Evolutionary conservation across 1,140 invertebrate genomes (phyloP).

Genomic region (Lysiphlebus fabarum): DNA sequence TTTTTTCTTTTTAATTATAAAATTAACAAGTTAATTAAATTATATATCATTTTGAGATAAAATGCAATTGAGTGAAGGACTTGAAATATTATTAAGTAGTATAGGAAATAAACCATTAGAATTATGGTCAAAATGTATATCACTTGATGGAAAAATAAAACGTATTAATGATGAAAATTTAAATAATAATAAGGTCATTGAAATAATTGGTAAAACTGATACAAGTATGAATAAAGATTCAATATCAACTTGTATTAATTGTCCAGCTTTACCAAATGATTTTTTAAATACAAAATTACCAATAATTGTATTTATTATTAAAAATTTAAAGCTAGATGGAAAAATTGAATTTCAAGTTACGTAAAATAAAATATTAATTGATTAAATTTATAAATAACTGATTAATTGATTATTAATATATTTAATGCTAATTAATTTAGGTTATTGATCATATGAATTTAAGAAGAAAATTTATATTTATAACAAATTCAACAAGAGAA

Average conservation of each 20-base stretch:
- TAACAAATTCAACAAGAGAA: conserved; percentile 18
- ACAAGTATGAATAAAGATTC: conserved; percentile 23
- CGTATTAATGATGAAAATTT: conserved; percentile 29
- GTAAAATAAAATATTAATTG: no score
- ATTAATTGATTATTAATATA: no score
- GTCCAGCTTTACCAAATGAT: conserved; percentile 26
- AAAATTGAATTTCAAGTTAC: conserved; percentile 33
- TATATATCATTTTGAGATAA: background rate
- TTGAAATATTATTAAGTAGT: conserved; percentile 31
- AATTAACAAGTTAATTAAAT: background rate
- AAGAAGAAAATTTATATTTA: conserved; percentile 28
- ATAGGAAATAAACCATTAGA: conserved; percentile 30
- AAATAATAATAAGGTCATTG: conserved; percentile 31
- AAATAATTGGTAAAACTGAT: conserved; percentile 26
- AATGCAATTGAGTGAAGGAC: conserved; percentile 19
- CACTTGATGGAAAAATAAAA: conserved; percentile 29
- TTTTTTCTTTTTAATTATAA: no score
- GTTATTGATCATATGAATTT: conserved; percentile 26
- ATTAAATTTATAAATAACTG: no score
- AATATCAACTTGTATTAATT: conserved; percentile 28
- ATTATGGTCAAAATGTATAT: conserved; percentile 33
- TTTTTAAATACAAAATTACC: conserved; percentile 26
- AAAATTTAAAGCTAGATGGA: conserved; percentile 26
- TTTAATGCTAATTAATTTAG: no score
- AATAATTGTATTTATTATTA: conserved; percentile 30